Percentiles rank a stretch among this genome's conserved stretches.
Conservation (phyloP, 2,797 vertebrate species). For the Gymnodraco acuticeps region DNA sequence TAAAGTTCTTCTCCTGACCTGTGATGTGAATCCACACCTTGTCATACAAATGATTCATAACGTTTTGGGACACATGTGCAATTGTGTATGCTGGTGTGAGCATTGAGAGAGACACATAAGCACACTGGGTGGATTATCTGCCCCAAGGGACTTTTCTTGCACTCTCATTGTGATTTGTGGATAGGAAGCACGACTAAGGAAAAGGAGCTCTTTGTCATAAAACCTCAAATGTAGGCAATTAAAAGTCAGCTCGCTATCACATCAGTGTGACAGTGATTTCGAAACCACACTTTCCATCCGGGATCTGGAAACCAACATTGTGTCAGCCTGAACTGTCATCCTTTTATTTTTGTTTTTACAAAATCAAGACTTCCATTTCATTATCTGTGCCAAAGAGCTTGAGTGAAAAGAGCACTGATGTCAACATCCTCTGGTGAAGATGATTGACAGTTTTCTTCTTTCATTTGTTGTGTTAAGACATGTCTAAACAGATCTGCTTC, state of each 20-base stretch:
- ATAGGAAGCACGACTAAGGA: slow-evolving; percentile 34
- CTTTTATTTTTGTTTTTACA: slow-evolving; percentile 29
- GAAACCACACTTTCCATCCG: slow-evolving; percentile 35
- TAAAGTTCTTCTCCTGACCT: not conserved
- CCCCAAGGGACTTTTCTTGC: slow-evolving; percentile 41
- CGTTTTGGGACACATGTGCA: slow-evolving; percentile 17
- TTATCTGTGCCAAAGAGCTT: slow-evolving; percentile 65
- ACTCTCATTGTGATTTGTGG: slow-evolving; percentile 42
- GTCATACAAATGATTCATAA: slow-evolving; percentile 16
- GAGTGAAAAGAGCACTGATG: slow-evolving; percentile 49
- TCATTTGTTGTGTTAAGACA: slow-evolving; percentile 28
- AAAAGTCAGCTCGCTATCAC: slow-evolving; percentile 47
- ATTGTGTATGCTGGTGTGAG: slow-evolving; percentile 26
- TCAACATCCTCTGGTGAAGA: slow-evolving; percentile 40
- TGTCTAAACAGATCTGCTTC: slow-evolving; percentile 7
- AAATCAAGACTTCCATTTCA: slow-evolving; percentile 66
- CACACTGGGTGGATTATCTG: slow-evolving; percentile 40
- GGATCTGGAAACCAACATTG: slow-evolving; percentile 32
- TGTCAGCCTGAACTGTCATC: slow-evolving; percentile 45
- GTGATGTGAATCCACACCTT: slow-evolving; percentile 1
- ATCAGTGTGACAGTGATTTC: slow-evolving; percentile 35
- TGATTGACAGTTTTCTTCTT: slow-evolving; percentile 10
- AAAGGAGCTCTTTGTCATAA: slow-evolving; percentile 33
- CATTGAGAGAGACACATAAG: slow-evolving; percentile 26
- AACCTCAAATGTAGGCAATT: slow-evolving; percentile 64